phyloP scores from a whole-genome alignment of 2,113 vertebrate genomes.

The Mustela nigripes region DNA sequence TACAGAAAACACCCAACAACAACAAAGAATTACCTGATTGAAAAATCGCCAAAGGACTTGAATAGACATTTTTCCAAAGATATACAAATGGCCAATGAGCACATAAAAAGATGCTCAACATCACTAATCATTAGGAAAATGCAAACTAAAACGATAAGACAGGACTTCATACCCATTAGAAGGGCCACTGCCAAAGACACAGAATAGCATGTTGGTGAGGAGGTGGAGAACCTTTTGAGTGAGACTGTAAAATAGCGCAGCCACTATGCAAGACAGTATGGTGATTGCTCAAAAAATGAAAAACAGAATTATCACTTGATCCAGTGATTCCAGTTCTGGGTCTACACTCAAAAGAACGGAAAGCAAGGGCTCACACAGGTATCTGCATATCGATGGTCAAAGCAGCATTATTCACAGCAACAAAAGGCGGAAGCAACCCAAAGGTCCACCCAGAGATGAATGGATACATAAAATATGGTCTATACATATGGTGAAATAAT shows the following conservation, averaged over 20 bases:
- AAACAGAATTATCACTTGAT: not conserved
- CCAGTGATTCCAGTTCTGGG: not conserved
- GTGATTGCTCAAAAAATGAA: not conserved
- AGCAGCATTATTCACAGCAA: not conserved
- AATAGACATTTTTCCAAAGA: conserved; percentile 18
- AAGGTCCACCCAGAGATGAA: not conserved
- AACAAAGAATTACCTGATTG: not conserved
- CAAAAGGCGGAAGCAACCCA: not conserved
- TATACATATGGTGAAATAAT: not conserved
- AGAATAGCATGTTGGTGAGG: not conserved
- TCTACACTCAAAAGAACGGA: not conserved
- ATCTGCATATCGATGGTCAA: not conserved
- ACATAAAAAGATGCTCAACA: not conserved
- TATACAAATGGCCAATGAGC: not conserved
- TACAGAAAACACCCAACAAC: not conserved
- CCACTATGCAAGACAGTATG: not conserved
- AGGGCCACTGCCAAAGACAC: not conserved
- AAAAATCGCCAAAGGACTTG: not conserved
- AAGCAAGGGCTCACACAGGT: not conserved
- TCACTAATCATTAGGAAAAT: not conserved
- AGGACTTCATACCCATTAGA: not conserved
- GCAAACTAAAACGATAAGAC: not conserved
- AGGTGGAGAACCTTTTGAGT: not conserved
- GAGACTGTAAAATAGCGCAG: not conserved
- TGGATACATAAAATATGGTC: not conserved